Evolutionary conservation across 2,797 vertebrate genomes (phyloP).

Genomic region (Siniperca scherzeri): DNA sequence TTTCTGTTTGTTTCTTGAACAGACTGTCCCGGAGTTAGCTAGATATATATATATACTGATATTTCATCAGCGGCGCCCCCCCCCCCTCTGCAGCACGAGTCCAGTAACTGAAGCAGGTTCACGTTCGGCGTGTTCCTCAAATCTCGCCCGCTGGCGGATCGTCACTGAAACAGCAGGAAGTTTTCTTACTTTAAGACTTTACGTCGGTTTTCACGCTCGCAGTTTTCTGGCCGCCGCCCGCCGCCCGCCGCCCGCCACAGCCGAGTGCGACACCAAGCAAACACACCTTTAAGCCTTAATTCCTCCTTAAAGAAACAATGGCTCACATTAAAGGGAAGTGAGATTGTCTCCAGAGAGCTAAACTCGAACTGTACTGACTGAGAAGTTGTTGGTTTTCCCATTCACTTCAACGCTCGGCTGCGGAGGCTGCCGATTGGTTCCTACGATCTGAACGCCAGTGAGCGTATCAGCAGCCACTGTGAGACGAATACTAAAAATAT

Average conservation of each 20-base stretch:
- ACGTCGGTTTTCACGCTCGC: neutral
- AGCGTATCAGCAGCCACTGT: neutral
- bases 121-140: slow-evolving; percentile 35
- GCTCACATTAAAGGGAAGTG: neutral
- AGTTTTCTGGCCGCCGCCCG: neutral
- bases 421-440: neutral
- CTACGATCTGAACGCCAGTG: neutral
- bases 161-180: slow-evolving; percentile 46
- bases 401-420: neutral
- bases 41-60: too few species aligned
- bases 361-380: neutral
- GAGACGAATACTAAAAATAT: neutral
- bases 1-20: too few species aligned
- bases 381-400: too few species aligned
- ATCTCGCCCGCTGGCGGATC: slow-evolving; percentile 22
- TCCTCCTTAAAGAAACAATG: neutral
- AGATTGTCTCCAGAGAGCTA: neutral
- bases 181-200: neutral
- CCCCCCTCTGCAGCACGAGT: too few species aligned
- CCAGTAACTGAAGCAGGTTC: too few species aligned
- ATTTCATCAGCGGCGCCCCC: too few species aligned
- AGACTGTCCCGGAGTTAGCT: too few species aligned
- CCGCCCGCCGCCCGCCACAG: neutral
- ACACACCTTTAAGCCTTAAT: neutral
- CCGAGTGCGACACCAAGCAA: neutral